Percentiles rank a stretch among this genome's conserved stretches.
Evolutionary conservation across 2,113 vertebrate species (phyloP).

Genomic region (Pyxicephalus adspersus): DNA sequence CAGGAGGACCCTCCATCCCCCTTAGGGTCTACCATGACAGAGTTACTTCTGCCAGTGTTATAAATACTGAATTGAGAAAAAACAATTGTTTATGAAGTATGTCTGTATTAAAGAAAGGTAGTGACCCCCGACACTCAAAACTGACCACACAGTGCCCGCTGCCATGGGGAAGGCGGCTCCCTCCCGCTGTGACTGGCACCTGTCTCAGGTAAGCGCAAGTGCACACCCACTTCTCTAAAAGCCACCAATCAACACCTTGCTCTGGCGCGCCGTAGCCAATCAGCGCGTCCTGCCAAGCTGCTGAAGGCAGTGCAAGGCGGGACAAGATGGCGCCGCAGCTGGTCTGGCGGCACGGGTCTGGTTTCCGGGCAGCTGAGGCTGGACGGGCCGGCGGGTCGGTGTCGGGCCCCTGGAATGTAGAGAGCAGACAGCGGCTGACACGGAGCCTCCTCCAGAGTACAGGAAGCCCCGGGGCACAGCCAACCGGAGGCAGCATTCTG

Average conservation of each 20-base stretch:
- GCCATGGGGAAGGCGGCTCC: too few relatives aligned
- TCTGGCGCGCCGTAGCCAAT: conserved; percentile 18
- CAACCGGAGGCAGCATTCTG: neutral
- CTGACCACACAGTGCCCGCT: too few relatives aligned
- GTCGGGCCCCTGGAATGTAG: neutral
- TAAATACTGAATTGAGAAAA: too few relatives aligned
- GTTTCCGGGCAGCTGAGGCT: neutral
- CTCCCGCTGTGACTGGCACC: neutral
- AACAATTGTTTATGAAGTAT: too few relatives aligned
- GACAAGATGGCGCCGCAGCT: conserved; percentile 38
- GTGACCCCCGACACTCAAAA: too few relatives aligned
- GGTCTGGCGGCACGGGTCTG: neutral
- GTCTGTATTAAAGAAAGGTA: too few relatives aligned
- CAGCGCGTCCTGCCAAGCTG: neutral
- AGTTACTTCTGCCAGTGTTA: too few relatives aligned
- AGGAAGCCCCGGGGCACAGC: conserved; percentile 1
- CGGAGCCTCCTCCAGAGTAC: neutral
- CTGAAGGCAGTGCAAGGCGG: neutral
- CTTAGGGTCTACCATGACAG: too few relatives aligned
- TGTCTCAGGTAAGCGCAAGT: neutral
- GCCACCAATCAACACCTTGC: neutral
- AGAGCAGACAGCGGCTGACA: neutral
- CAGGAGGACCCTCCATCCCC: too few relatives aligned
- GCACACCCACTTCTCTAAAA: neutral
- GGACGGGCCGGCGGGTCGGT: neutral